A percentile compares a stretch with the other conserved stretches of the same genome.
phyloP scores from a whole-genome alignment of 2,113 vertebrate genomes.

The Progne subis region DNA sequence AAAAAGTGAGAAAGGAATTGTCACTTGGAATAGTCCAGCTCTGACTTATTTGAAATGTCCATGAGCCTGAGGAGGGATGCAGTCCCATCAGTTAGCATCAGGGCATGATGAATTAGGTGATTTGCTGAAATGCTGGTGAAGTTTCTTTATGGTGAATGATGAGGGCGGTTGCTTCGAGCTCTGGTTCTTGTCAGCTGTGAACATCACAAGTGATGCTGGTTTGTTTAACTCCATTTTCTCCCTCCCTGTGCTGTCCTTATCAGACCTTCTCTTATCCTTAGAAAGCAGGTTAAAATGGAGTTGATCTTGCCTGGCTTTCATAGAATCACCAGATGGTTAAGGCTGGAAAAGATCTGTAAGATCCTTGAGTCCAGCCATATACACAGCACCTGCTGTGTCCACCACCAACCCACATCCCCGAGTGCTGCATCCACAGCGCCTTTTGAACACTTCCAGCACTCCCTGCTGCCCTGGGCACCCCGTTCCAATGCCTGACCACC shows the following conservation, averaged over 20 bases:
- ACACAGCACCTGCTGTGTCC: background rate
- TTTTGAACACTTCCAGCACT: background rate
- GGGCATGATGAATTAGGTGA: background rate
- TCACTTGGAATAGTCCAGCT: background rate
- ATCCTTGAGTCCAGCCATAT: accelerated
- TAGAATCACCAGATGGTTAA: background rate
- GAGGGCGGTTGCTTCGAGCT: background rate
- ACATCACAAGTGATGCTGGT: background rate
- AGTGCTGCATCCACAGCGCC: background rate
- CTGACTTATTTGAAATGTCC: background rate
- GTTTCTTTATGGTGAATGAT: background rate
- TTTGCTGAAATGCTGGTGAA: conserved; percentile 16
- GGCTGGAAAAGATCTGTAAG: background rate
- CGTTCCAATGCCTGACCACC: background rate
- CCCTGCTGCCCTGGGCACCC: background rate
- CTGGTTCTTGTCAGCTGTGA: conserved; percentile 69
- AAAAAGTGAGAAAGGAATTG: background rate
- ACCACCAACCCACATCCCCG: background rate
- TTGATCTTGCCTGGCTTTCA: background rate
- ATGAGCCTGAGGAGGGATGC: background rate
- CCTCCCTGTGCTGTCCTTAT: conserved; percentile 29
- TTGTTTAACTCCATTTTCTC: conserved; percentile 40
- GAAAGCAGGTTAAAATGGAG: background rate
- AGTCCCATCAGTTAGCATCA: background rate
- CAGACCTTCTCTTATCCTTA: conserved; percentile 51